Evolutionary conservation across 2,888 invertebrate species (phyloP).

Genomic region (Drosophila meridiana): DNA sequence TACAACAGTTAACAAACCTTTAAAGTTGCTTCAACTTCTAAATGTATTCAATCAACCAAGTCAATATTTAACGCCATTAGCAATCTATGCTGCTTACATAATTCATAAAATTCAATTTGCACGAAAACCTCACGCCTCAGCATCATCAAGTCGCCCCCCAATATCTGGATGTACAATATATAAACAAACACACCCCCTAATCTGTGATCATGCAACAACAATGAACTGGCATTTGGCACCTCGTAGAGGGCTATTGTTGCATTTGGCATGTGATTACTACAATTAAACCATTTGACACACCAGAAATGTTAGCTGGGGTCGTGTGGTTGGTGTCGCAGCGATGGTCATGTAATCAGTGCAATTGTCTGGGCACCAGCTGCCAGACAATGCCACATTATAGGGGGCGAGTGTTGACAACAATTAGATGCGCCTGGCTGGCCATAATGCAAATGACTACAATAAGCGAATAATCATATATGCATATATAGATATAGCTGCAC

Average conservation of each 20-base stretch:
- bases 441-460: constrained; percentile 43
- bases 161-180: not conserved
- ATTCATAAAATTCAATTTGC: constrained; percentile 31
- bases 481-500: not conserved
- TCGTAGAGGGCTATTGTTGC: constrained; percentile 54
- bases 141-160: constrained; percentile 7
- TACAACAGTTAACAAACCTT: not conserved
- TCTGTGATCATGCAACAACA: constrained; percentile 41
- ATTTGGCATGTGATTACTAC: constrained; percentile 67
- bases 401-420: constrained; percentile 65
- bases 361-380: constrained; percentile 16
- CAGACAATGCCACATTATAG: constrained; percentile 28
- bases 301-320: constrained; percentile 45
- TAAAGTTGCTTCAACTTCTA: not conserved
- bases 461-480: not conserved
- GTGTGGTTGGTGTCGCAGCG: constrained; percentile 10
- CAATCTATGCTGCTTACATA: constrained; percentile 28
- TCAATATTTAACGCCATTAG: constrained; percentile 1
- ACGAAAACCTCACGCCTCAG: constrained; percentile 34
- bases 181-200: constrained; percentile 41
- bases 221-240: constrained; percentile 73
- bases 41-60: not conserved
- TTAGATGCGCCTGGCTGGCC: constrained; percentile 62
- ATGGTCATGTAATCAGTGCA: constrained; percentile 38
- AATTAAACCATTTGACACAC: constrained; percentile 75